Base-by-base conservation (phyloP, 2,797 vertebrate species). In the Oophaga sylvatica region DNA sequence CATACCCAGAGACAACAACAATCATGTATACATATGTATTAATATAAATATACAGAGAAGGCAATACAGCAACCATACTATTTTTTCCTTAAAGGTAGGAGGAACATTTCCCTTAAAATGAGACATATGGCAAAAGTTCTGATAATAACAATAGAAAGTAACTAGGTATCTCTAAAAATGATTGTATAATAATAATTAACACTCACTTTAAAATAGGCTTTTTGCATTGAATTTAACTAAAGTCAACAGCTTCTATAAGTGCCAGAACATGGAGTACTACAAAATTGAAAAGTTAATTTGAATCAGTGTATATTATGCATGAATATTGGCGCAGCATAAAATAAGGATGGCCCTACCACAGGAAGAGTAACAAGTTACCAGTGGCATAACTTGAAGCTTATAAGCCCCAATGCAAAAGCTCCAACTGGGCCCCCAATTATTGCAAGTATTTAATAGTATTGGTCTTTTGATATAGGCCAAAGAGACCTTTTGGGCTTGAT, bases 21-120 rank as follows among this genome's bases (percentile, higher is more conserved):
- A 62, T 63, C 57, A 63, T 63, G 71, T 62, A 84, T 84, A 84
- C 57, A 84, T 84, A 84, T 76, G 57, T 76, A 84, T 84, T 63
- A 76, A 41, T 76, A 41, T 31, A 84, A 84, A 75, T 84, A 83
- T 59, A 22, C n/a, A 73, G 53, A 71, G 53, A 35, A 59, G 81
- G 31, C 59, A 76, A 76, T 84, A 63, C 57, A 75, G 19, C 82
- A 62, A 26, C 48, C 56, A 41, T 41, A 62, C 82, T 75, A 65
- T 59, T 73, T 53, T 59, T 70, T 75, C 31, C 81, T 59, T 71
- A 73, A 35, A 84, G 70, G 60, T 35, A 63, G 56, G 70, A n/a
- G 22, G 31, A 22, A 81, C 31, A 45, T 63, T 63, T 63, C 59
- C 79, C 45, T 59, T 63, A 63, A 63, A 63, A 35, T 41, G 31